phyloP scores from a whole-genome alignment of 2,888 invertebrate species.

The Lithosia quadra region DNA sequence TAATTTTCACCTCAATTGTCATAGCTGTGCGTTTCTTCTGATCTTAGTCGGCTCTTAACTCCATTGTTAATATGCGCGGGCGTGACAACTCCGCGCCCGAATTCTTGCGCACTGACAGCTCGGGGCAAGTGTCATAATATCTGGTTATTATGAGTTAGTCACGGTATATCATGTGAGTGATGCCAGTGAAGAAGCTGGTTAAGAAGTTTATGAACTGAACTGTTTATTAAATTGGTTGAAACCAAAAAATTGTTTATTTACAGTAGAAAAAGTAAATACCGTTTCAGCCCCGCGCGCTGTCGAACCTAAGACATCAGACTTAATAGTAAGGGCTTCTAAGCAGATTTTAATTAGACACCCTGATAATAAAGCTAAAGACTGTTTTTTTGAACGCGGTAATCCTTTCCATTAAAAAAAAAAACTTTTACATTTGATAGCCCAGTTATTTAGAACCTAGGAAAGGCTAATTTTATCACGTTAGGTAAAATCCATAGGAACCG shows the following conservation, averaged over 20 bases:
- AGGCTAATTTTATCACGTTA: too few species aligned
- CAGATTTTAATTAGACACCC: too few species aligned
- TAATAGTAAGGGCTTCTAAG: too few species aligned
- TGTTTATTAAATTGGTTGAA: not conserved
- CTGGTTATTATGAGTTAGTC: constrained; percentile 30
- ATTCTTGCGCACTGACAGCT: constrained; percentile 67
- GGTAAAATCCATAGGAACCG: too few species aligned
- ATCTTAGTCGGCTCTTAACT: constrained; percentile 42
- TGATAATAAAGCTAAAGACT: too few species aligned
- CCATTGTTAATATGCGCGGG: constrained; percentile 50
- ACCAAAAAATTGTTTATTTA: not conserved
- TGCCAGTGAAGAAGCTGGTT: not conserved
- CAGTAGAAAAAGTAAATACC: not conserved
- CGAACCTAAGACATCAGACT: too few species aligned
- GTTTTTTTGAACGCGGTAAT: too few species aligned
- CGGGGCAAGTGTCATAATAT: constrained; percentile 50
- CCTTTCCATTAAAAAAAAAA: too few species aligned
- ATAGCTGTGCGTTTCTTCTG: constrained; percentile 37
- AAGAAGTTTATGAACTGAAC: not conserved
- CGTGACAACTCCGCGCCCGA: constrained; percentile 66
- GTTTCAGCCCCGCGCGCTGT: too few species aligned
- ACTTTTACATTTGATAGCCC: too few species aligned
- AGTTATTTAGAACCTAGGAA: too few species aligned
- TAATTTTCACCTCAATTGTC: constrained; percentile 31
- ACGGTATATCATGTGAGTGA: constrained; percentile 5